These are phyloP conservation scores for Drosophila pandora DNA, from an alignment of 1,140 invertebrate genomes.

Conservation along the genomic window DNA sequence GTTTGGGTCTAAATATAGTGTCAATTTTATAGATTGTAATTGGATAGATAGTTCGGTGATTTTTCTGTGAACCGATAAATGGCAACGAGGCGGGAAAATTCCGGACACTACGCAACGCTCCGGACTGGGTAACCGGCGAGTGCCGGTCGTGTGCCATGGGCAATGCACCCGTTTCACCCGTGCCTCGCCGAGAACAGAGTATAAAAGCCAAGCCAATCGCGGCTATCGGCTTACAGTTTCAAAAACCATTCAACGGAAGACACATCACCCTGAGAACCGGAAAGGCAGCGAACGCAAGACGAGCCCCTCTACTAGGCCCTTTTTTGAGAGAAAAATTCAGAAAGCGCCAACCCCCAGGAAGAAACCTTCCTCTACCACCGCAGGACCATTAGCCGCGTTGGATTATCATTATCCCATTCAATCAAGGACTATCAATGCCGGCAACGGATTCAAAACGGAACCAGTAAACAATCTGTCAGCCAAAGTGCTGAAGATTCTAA, in stretches of 20 bases:
- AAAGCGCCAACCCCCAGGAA: background rate
- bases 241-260: conserved; percentile 24
- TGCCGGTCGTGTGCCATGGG: conserved; percentile 38
- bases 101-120: conserved; percentile 27
- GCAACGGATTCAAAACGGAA: conserved; percentile 25
- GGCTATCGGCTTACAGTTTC: conserved; percentile 28
- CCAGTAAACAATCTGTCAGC: conserved; percentile 60
- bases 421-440: conserved; percentile 6
- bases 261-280: conserved; percentile 9
- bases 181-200: conserved; percentile 52
- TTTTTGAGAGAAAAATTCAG: background rate
- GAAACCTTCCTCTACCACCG: background rate
- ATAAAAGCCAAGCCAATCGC: conserved; percentile 49
- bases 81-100: conserved; percentile 57
- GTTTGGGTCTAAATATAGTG: conserved; percentile 54
- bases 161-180: conserved; percentile 29
- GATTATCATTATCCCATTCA: background rate
- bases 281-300: conserved; percentile 1
- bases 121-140: conserved; percentile 10
- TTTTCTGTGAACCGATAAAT: conserved; percentile 51
- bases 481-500: conserved; percentile 59
- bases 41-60: conserved; percentile 40
- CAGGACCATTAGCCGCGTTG: conserved; percentile 27
- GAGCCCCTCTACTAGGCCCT: conserved; percentile 1
- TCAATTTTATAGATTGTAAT: conserved; percentile 36